phyloP scores from a whole-genome alignment of 2,888 invertebrate species.

The Pterobdella sp. region DNA sequence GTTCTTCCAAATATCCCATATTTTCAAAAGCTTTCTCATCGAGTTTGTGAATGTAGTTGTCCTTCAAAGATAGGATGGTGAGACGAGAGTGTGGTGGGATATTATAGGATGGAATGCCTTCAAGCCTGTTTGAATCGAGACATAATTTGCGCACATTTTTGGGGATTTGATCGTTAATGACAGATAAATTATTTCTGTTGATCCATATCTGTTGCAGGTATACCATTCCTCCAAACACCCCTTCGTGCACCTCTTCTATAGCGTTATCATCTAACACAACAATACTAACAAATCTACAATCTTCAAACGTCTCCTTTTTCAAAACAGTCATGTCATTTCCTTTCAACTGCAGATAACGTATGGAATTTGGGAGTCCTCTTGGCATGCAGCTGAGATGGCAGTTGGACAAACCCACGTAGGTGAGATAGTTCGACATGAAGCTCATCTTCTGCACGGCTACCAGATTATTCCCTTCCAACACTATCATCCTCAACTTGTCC shows the following conservation, averaged over 20 bases:
- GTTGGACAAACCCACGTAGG: conserved; percentile 37
- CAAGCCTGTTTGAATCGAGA: conserved; percentile 66
- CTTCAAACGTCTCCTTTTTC: conserved; percentile 11
- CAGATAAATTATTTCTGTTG: conserved; percentile 65
- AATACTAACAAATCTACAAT: conserved; percentile 60
- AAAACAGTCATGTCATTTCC: conserved; percentile 37
- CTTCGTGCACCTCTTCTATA: conserved; percentile 70
- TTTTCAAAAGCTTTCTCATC: conserved; percentile 29
- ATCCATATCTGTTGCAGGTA: conserved; percentile 71
- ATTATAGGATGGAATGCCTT: conserved; percentile 41
- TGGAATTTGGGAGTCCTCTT: conserved; percentile 35
- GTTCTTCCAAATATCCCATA: conserved; percentile 24
- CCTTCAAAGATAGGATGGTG: conserved; percentile 36
- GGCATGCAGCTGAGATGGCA: conserved; percentile 35
- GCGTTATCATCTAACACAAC: conserved; percentile 73
- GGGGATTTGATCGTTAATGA: conserved; percentile 66
- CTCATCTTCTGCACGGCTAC: conserved; percentile 25
- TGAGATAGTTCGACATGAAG: conserved; percentile 34
- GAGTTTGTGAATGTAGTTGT: conserved; percentile 33
- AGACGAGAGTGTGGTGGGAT: conserved; percentile 28
- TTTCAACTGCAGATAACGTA: conserved; percentile 36
- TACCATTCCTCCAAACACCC: conserved; percentile 74
- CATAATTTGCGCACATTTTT: conserved; percentile 67
- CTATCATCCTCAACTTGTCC: conserved; percentile 34
- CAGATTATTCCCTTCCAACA: conserved; percentile 36